A percentile compares a stretch with the other conserved stretches of the same genome.
phyloP scores from a whole-genome alignment of 2,888 invertebrate species.

The Mythimna albipuncta region DNA sequence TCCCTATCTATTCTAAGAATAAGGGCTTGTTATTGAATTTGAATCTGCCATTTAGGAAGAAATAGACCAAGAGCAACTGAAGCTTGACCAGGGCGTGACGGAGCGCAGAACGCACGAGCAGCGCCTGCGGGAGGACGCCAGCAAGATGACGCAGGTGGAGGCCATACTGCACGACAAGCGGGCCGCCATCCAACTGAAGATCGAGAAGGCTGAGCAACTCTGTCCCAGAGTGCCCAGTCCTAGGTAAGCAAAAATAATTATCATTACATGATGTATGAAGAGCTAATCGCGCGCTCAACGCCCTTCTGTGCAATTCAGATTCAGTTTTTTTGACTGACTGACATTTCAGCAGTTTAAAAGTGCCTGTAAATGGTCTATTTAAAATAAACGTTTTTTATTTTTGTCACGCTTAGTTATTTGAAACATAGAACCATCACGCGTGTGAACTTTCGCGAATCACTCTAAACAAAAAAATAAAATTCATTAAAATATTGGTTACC shows the following conservation, averaged over 20 bases:
- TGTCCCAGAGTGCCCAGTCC: slow-evolving; percentile 87
- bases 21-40: not conserved
- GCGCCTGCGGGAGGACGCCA: slow-evolving; percentile 82
- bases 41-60: slow-evolving; percentile 77
- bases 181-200: slow-evolving; percentile 71
- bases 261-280: not conserved
- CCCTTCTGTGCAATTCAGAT: no score
- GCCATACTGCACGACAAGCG: slow-evolving; percentile 80
- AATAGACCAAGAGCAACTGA: slow-evolving; percentile 84
- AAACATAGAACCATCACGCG: no score
- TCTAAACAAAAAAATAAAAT: no score
- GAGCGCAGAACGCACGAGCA: slow-evolving; percentile 74
- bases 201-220: slow-evolving; percentile 81
- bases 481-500: no score
- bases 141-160: slow-evolving; percentile 79
- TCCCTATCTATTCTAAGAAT: not conserved
- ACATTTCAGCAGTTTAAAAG: no score
- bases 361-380: no score
- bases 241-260: slow-evolving; percentile 78
- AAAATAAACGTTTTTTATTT: no score
- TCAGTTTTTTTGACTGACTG: no score
- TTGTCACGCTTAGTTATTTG: no score
- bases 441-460: no score
- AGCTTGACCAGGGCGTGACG: slow-evolving; percentile 79
- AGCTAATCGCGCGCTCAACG: not conserved